These are phyloP conservation scores for Dascyllus trimaculatus DNA, from an alignment of 2,113 vertebrate genomes.

Conservation along the genomic window DNA sequence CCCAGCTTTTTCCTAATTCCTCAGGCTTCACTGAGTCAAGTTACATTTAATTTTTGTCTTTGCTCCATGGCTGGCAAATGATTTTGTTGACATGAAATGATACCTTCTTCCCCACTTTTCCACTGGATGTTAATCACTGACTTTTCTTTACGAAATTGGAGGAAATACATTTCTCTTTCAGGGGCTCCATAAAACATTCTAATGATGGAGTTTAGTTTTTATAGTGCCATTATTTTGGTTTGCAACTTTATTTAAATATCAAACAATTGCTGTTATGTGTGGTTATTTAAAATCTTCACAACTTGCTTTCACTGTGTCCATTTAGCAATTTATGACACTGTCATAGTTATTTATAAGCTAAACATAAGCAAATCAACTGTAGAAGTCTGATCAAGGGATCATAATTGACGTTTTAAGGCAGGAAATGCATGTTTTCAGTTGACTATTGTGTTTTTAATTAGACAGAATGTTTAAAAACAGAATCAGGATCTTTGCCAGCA, in stretches of 20 bases:
- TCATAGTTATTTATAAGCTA: not conserved
- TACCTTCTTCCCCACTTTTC: not conserved
- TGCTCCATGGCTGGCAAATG: not conserved
- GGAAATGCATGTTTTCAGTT: not conserved
- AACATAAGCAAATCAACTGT: not conserved
- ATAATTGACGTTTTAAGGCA: not conserved
- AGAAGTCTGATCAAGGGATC: not conserved
- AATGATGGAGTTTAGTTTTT: no score
- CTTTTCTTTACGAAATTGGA: no score
- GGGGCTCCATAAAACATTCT: no score
- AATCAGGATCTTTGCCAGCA: not conserved
- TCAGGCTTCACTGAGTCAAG: not conserved
- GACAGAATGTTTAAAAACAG: not conserved
- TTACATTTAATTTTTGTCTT: not conserved
- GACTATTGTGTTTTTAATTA: not conserved
- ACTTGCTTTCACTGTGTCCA: not conserved
- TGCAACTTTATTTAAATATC: no score
- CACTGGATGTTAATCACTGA: no score
- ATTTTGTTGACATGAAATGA: not conserved
- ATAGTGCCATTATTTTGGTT: no score
- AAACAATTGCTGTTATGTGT: no score
- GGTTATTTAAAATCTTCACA: no score
- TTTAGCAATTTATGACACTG: not conserved
- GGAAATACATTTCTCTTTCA: not conserved
- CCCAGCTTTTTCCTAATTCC: conserved; percentile 1